Conservation (phyloP, 2,113 vertebrate genomes). For the Macquaria australasica region DNA sequence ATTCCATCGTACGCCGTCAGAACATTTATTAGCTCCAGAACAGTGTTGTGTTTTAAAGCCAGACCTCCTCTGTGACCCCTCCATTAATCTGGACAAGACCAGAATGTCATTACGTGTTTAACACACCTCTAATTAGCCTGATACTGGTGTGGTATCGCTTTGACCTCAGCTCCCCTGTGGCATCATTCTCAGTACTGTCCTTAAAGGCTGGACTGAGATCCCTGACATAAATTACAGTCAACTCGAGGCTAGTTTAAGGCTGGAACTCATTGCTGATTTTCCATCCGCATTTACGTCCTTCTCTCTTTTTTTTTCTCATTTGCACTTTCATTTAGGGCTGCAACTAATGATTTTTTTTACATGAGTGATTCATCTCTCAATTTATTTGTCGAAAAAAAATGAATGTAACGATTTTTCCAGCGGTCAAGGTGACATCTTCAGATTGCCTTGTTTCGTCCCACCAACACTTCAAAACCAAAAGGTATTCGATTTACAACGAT, state of each 20-base stretch:
- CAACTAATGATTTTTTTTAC: background rate
- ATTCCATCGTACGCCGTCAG: background rate
- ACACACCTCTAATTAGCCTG: constrained; percentile 49
- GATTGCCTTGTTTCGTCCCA: background rate
- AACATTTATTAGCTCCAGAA: constrained; percentile 1
- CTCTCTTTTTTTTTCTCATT: background rate
- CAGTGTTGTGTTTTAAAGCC: constrained; percentile 5
- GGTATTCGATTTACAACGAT: background rate
- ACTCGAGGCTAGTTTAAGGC: background rate
- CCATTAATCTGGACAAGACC: constrained; percentile 18
- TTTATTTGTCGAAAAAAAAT: background rate
- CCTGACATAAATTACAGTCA: background rate
- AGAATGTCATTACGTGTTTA: constrained; percentile 40
- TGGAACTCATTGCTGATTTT: constrained; percentile 6
- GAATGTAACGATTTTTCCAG: background rate
- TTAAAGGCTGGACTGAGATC: background rate
- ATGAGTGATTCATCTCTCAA: background rate
- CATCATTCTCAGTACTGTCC: background rate
- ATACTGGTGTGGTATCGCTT: background rate
- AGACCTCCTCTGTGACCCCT: constrained; percentile 11
- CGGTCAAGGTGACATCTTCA: background rate
- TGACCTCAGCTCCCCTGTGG: constrained; percentile 24
- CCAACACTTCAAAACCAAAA: background rate
- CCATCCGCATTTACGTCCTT: background rate
- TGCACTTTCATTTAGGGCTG: background rate